These are phyloP conservation scores for Drosophila lacicola DNA, from an alignment of 2,888 invertebrate genomes.

Conservation along the genomic window DNA sequence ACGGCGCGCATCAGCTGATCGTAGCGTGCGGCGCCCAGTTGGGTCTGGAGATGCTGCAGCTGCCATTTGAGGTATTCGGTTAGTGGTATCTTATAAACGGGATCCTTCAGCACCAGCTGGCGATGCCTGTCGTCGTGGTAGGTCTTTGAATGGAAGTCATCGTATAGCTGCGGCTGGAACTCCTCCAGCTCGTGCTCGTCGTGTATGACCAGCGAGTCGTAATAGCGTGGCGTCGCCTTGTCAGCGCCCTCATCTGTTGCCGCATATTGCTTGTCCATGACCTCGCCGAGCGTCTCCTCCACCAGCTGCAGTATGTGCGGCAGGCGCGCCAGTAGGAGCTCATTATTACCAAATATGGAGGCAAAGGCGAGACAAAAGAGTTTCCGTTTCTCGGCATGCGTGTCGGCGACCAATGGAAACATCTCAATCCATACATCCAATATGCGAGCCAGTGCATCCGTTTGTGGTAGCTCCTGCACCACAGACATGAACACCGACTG, in stretches of 20 bases:
- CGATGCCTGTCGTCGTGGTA: slow-evolving; percentile 90
- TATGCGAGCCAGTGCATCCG: slow-evolving; percentile 89
- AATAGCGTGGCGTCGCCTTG: slow-evolving; percentile 72
- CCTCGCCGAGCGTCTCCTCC: slow-evolving; percentile 92
- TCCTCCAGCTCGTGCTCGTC: slow-evolving; percentile 84
- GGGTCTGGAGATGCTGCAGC: slow-evolving; percentile 89
- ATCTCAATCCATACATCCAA: slow-evolving; percentile 92
- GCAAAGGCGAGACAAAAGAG: slow-evolving; percentile 91
- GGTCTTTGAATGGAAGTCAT: slow-evolving; percentile 87
- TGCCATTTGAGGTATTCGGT: slow-evolving; percentile 90
- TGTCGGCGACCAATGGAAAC: slow-evolving; percentile 91
- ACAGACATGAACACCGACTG: slow-evolving; percentile 88
- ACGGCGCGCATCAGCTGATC: slow-evolving; percentile 90
- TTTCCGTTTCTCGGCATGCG: slow-evolving; percentile 90
- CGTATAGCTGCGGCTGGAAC: slow-evolving; percentile 78
- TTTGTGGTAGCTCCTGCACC: slow-evolving; percentile 86
- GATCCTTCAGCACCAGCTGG: slow-evolving; percentile 90
- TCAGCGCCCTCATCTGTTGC: slow-evolving; percentile 50
- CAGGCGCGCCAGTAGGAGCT: slow-evolving; percentile 90
- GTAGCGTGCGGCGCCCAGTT: slow-evolving; percentile 91
- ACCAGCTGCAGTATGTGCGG: slow-evolving; percentile 90
- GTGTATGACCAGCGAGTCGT: slow-evolving; percentile 85
- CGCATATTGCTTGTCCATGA: slow-evolving; percentile 89
- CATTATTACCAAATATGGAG: slow-evolving; percentile 89
- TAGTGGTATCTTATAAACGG: slow-evolving; percentile 92